A percentile compares a stretch with the other conserved stretches of the same genome.
Evolutionary conservation across 92 coral and sea anemone species (phyloP).

Genomic region (Diadumene lineata): DNA sequence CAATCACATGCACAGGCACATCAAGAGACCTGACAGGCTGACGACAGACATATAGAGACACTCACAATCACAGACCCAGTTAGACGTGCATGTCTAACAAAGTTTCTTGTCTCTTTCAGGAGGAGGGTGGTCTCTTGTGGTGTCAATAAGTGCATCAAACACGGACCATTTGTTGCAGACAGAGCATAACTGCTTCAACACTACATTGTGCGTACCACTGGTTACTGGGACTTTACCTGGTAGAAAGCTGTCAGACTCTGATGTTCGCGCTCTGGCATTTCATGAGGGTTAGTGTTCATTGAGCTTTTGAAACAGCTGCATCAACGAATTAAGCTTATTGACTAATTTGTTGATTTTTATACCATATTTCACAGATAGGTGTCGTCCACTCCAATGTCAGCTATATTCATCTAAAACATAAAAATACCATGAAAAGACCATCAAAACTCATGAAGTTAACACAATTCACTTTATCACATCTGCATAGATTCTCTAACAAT

Average conservation of each 20-base stretch:
- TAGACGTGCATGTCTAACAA: neutral
- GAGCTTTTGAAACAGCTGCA: neutral
- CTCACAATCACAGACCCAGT: neutral
- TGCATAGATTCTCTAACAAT: too few species aligned
- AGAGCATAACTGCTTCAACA: constrained; percentile 30
- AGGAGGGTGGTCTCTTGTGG: constrained; percentile 35
- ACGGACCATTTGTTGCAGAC: constrained; percentile 11
- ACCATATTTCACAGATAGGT: too few species aligned
- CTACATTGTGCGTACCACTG: constrained; percentile 24
- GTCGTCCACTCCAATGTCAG: too few species aligned
- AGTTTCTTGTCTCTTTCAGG: neutral
- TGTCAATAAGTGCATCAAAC: constrained; percentile 11
- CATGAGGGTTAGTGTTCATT: constrained; percentile 22
- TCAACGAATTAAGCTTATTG: neutral
- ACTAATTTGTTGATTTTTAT: too few species aligned
- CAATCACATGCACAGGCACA: neutral
- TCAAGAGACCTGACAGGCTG: neutral
- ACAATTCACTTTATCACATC: too few species aligned
- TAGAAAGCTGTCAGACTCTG: constrained; percentile 12
- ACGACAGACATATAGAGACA: neutral
- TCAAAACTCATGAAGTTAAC: too few species aligned
- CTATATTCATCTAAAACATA: too few species aligned
- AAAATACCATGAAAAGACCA: too few species aligned
- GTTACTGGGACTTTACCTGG: constrained; percentile 18
- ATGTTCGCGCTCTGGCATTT: constrained; percentile 19